Conservation (phyloP, 2,113 vertebrate species). For the Motacilla tschutschensis region DNA sequence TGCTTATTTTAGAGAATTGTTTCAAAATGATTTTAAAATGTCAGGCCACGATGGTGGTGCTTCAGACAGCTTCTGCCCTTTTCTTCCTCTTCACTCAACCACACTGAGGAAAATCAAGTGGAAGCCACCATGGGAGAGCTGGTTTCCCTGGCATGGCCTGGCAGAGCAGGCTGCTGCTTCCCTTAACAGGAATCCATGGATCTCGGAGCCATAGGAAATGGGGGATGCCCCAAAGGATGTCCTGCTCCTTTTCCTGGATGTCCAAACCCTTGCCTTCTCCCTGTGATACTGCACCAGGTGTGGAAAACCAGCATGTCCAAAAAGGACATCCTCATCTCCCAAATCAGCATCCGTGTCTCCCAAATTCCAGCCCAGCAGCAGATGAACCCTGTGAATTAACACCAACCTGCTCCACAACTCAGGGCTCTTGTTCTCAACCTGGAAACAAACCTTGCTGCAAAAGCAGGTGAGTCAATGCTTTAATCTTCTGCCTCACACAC, state of each 20-base stretch:
- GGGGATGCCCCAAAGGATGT: not conserved
- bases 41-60: not conserved
- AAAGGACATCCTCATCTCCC: not conserved
- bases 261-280: not conserved
- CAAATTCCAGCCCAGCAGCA: not conserved
- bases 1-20: slow-evolving; percentile 24
- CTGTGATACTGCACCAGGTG: not conserved
- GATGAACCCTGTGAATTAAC: not conserved
- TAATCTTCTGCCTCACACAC: not conserved
- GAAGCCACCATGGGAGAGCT: not conserved
- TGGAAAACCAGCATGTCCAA: not conserved
- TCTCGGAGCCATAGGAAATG: accelerated
- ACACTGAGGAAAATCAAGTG: not conserved
- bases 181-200: not conserved
- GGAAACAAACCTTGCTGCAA: not conserved
- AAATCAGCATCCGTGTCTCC: not conserved
- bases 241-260: not conserved
- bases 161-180: not conserved
- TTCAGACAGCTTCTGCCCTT: slow-evolving; percentile 19
- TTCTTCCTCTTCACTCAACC: slow-evolving; percentile 25
- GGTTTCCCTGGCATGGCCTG: not conserved
- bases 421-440: not conserved
- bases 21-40: slow-evolving; percentile 24
- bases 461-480: not conserved
- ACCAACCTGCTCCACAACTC: not conserved